Base-by-base conservation (phyloP, 2,113 vertebrate species). In the Elanoides forficatus region DNA sequence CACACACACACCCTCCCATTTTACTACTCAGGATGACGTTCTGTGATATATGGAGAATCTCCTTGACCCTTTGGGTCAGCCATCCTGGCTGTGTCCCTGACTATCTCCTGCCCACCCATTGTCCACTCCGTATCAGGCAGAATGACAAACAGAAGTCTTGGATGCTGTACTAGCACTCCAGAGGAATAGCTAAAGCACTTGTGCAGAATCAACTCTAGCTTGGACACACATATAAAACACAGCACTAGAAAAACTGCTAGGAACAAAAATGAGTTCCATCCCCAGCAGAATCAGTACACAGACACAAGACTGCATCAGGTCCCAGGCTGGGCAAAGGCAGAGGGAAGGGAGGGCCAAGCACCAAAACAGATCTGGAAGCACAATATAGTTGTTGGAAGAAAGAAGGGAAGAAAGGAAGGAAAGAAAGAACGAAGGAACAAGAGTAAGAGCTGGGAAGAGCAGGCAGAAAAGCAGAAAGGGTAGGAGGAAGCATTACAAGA, bases 371-470 rank as follows among this genome's bases (percentile, higher is more conserved):
- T 42, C 42, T 12, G 42, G 42, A 42, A 42, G 42, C 42, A 42
- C 42, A 11, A 42, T 42, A 42, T 42, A 42, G 42, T 42, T 42
- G 42, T 13, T 9, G 27, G 15, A 78, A 19, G 20, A 29, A 63
- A 29, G 9, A 8, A 63, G 8, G 2, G 4, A 38, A 1, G 6
- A 22, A 53, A 10, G 3, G 5, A 52, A 8, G 2, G 2, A 29
- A 36, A 7, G 11, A 42, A 42, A 40, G 11, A 40, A 40, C 11
- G 38, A 40, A 40, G 38, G 38, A 42, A 42, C 42, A 42, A 12
- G 42, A 2, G 2, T 7, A 0, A 34, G 11, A 47, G 2, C 2
- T 12, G 25, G 6, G 1, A 36, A 72, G 34, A 30, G 65, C 8
- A 11, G 25, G 43, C 25, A 40, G 53, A 18, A 25, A 9, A 12